A percentile compares a stretch with the other conserved stretches of the same genome.
phyloP scores from a whole-genome alignment of 2,888 invertebrate genomes.

The Eupithecia insigniata region DNA sequence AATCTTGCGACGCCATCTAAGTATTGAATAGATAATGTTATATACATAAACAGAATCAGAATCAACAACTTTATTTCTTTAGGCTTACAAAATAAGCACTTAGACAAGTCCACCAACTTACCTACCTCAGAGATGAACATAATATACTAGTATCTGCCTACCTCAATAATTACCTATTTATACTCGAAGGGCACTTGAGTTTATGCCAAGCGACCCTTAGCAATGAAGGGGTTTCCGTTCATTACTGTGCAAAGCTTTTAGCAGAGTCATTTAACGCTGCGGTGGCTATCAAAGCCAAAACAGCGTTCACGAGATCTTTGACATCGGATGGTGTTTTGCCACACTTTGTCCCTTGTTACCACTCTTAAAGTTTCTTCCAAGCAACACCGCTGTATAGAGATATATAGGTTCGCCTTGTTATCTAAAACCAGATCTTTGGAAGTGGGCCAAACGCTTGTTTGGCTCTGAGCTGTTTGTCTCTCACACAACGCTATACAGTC shows the following conservation, averaged over 20 bases:
- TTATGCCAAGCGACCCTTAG: background rate
- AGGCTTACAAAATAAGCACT: no score
- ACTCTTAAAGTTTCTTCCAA: background rate
- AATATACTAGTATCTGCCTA: no score
- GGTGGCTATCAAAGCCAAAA: background rate
- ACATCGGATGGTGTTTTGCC: background rate
- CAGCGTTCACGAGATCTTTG: background rate
- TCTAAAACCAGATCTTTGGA: background rate
- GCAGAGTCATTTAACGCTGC: background rate
- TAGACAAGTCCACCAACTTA: no score
- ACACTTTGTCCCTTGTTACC: background rate
- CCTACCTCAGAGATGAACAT: no score
- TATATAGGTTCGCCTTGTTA: background rate
- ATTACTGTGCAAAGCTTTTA: slow-evolving; percentile 3
- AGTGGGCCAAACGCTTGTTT: background rate
- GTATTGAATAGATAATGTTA: no score
- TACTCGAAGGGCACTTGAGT: background rate
- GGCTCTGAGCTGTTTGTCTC: background rate
- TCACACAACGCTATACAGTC: background rate
- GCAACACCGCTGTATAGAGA: background rate
- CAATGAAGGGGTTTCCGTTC: background rate
- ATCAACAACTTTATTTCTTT: no score
- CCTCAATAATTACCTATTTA: background rate
- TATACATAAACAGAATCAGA: no score
- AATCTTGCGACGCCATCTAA: no score